A percentile compares a stretch with the other conserved stretches of the same genome.
Evolutionary conservation across 2,797 vertebrate genomes (phyloP).

Genomic region (Antennarius maculatus): DNA sequence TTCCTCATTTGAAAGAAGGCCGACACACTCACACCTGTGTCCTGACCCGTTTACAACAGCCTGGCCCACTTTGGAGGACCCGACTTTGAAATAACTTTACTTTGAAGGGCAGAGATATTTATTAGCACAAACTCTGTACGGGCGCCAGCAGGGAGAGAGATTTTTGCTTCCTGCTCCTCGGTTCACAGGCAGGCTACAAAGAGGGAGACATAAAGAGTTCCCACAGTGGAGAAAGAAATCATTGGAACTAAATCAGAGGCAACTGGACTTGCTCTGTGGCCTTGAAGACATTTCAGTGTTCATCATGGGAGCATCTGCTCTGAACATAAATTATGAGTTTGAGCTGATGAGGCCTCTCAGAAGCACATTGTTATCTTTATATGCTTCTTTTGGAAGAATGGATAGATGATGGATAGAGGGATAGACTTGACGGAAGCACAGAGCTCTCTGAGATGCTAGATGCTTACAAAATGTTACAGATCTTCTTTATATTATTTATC

Average conservation of each 20-base stretch:
- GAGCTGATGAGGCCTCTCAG: not conserved
- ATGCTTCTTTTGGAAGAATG: no score
- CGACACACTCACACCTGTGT: conserved; percentile 51
- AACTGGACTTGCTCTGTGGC: not conserved
- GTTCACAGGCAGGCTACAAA: conserved; percentile 12
- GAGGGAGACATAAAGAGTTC: conserved; percentile 1
- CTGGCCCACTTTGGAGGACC: conserved; percentile 61
- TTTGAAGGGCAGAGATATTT: conserved; percentile 34
- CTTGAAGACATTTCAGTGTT: conserved; percentile 17
- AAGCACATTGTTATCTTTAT: no score
- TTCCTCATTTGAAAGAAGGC: not conserved
- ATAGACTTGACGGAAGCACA: conserved; percentile 31
- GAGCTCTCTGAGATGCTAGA: conserved; percentile 19
- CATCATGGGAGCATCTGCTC: conserved; percentile 1
- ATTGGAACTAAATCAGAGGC: conserved; percentile 15
- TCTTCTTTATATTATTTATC: not conserved
- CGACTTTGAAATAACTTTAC: conserved; percentile 67
- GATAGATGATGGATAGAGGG: no score
- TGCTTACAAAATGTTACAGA: not conserved
- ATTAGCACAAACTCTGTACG: conserved; percentile 41
- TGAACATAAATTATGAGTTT: conserved; percentile 15
- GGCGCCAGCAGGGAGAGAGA: conserved; percentile 17
- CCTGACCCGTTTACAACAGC: conserved; percentile 60
- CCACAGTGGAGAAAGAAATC: conserved; percentile 12
- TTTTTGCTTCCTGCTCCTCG: conserved; percentile 5